These are phyloP conservation scores for Blastobasis adustella DNA, from an alignment of 2,888 invertebrate genomes.

Conservation along the genomic window DNA sequence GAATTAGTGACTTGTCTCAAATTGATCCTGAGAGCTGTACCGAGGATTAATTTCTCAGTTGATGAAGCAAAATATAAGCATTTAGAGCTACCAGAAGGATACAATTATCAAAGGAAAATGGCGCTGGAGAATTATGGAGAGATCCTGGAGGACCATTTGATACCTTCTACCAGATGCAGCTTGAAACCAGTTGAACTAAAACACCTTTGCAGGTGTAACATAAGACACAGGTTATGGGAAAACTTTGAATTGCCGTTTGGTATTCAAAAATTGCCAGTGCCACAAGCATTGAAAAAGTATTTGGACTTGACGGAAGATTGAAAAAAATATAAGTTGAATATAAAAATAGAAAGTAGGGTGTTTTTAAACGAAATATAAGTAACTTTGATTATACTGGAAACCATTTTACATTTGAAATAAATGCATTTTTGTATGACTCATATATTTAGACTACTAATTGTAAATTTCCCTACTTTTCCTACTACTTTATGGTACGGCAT, in stretches of 20 bases:
- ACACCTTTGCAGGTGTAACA: conserved; percentile 82
- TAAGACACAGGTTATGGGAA: conserved; percentile 78
- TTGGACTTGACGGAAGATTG: conserved; percentile 83
- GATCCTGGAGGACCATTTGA: conserved; percentile 73
- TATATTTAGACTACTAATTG: neutral
- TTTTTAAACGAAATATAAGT: too few species aligned
- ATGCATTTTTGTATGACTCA: too few species aligned
- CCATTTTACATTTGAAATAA: too few species aligned
- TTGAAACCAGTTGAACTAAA: conserved; percentile 80
- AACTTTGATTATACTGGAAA: too few species aligned
- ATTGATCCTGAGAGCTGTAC: conserved; percentile 78
- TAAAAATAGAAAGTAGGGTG: neutral
- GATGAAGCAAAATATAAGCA: conserved; percentile 44
- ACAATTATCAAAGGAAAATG: conserved; percentile 60
- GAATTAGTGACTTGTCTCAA: conserved; percentile 82
- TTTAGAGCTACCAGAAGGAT: conserved; percentile 50
- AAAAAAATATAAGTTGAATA: conserved; percentile 15
- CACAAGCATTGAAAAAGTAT: conserved; percentile 79
- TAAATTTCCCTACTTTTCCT: neutral
- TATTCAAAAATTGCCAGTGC: conserved; percentile 80
- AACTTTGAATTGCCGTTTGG: conserved; percentile 85
- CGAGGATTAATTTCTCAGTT: conserved; percentile 70
- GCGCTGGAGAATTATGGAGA: conserved; percentile 59
- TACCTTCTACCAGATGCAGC: conserved; percentile 77
- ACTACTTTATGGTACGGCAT: neutral